Conservation (phyloP, 2,888 invertebrate species). For the Phasia obesa region DNA sequence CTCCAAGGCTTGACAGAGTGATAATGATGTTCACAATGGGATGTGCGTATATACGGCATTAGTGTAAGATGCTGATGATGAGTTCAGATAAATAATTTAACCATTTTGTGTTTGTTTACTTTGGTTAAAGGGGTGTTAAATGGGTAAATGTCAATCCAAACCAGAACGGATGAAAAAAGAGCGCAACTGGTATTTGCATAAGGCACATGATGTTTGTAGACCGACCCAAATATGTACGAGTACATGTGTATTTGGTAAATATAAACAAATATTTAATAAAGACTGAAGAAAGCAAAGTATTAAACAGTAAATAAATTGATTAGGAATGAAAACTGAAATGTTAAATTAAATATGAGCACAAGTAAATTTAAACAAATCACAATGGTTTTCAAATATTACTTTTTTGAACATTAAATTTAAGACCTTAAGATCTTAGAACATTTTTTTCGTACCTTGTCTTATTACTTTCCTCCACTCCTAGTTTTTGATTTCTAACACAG, state of each 20-base stretch:
- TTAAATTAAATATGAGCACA: background rate
- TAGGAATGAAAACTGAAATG: background rate
- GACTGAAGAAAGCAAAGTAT: slow-evolving; percentile 43
- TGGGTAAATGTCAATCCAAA: slow-evolving; percentile 53
- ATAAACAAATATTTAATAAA: slow-evolving; percentile 65
- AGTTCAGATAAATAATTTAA: slow-evolving; percentile 70
- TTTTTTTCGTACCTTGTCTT: background rate
- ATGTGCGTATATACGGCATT: background rate
- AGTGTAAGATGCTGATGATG: slow-evolving; percentile 52
- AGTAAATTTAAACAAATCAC: background rate
- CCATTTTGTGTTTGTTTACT: slow-evolving; percentile 66
- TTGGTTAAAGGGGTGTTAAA: slow-evolving; percentile 68
- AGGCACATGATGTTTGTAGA: slow-evolving; percentile 58
- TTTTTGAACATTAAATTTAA: background rate
- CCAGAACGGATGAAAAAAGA: slow-evolving; percentile 58
- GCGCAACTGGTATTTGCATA: slow-evolving; percentile 67
- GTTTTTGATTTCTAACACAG: background rate
- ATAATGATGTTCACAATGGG: slow-evolving; percentile 45
- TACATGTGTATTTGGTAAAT: slow-evolving; percentile 62
- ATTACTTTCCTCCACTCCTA: background rate
- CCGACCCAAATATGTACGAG: slow-evolving; percentile 29
- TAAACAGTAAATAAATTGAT: slow-evolving; percentile 18
- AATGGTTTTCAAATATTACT: background rate
- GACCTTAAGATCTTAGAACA: background rate
- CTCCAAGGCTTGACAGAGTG: background rate